Evolutionary conservation across 2,113 vertebrate genomes (phyloP).

Genomic region (Phoxinus phoxinus): DNA sequence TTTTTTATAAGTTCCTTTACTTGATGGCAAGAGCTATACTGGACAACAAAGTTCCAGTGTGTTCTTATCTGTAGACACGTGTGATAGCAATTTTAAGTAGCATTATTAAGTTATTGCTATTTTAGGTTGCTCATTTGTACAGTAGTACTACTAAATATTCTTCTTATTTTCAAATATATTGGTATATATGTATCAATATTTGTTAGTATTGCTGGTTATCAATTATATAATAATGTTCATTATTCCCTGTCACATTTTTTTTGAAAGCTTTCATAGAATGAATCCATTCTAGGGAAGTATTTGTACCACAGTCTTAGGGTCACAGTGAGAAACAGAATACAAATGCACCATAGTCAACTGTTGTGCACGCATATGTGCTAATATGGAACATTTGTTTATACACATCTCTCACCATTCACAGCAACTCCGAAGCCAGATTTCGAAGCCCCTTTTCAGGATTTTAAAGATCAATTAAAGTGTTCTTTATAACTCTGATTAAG

Average conservation of each 20-base stretch:
- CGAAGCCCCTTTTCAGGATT: slow-evolving; percentile 28
- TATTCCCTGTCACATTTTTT: no score
- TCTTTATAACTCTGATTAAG: slow-evolving; percentile 47
- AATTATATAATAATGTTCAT: background rate
- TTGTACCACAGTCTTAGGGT: background rate
- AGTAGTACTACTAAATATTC: background rate
- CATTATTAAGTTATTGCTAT: background rate
- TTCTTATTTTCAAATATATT: background rate
- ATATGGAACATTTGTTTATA: background rate
- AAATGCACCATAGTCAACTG: background rate
- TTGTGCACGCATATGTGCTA: background rate
- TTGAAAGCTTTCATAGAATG: background rate
- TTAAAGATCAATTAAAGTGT: slow-evolving; percentile 45
- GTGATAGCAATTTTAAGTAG: background rate
- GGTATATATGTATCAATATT: background rate
- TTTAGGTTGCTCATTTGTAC: background rate
- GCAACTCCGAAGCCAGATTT: background rate
- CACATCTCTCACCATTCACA: slow-evolving; percentile 5
- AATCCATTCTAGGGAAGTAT: background rate
- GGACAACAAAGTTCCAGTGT: background rate
- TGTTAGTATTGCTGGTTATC: no score
- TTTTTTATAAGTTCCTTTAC: background rate
- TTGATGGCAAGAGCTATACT: background rate
- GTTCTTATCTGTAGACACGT: background rate
- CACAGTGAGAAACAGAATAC: background rate